phyloP scores from a whole-genome alignment of 2,888 invertebrate genomes.

The Chrysina gloriosa region DNA sequence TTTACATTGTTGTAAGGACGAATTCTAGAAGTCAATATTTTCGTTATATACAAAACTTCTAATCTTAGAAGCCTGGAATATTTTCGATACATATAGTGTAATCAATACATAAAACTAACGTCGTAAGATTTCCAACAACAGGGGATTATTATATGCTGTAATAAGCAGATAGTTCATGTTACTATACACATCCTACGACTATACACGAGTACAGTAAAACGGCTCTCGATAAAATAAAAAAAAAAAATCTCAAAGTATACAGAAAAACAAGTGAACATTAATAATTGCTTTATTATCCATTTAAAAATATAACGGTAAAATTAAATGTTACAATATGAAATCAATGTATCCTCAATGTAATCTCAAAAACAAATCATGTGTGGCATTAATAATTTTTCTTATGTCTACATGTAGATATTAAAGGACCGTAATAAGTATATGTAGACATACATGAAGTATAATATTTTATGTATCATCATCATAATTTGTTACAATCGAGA shows the following conservation, averaged over 20 bases:
- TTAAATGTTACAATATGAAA: slow-evolving; percentile 39
- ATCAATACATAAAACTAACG: too few species aligned
- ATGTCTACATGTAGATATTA: slow-evolving; percentile 23
- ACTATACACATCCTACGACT: too few species aligned
- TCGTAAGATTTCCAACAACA: too few species aligned
- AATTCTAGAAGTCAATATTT: too few species aligned
- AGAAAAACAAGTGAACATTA: slow-evolving; percentile 36
- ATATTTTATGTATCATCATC: slow-evolving; percentile 20
- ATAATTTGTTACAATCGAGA: slow-evolving; percentile 30
- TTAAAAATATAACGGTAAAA: slow-evolving; percentile 41
- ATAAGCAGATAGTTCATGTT: too few species aligned
- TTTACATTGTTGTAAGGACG: too few species aligned
- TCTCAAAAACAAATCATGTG: slow-evolving; percentile 24
- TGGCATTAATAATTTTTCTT: slow-evolving; percentile 16
- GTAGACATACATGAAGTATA: slow-evolving; percentile 30
- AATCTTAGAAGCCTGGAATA: too few species aligned
- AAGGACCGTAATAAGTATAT: slow-evolving; percentile 16
- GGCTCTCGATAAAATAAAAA: too few species aligned
- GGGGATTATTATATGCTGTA: too few species aligned
- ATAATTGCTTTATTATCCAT: slow-evolving; percentile 42
- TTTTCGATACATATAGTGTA: too few species aligned
- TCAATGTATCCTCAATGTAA: slow-evolving; percentile 35
- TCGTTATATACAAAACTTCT: too few species aligned
- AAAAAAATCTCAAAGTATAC: background rate
- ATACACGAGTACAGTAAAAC: too few species aligned